phyloP scores from a whole-genome alignment of 2,888 invertebrate genomes.

The Agonopterix heracliana region DNA sequence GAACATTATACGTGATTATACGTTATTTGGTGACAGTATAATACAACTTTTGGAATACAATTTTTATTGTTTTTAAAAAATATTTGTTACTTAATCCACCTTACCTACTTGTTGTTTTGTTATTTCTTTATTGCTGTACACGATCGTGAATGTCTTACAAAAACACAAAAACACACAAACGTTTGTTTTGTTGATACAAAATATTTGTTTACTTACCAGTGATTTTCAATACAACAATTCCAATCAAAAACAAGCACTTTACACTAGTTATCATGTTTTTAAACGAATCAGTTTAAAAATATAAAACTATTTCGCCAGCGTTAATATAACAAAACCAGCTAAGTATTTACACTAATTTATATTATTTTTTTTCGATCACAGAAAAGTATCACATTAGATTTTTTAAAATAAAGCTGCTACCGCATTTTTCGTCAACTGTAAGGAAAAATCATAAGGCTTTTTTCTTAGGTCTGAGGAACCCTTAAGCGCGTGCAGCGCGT shows the following conservation, averaged over 20 bases:
- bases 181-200: too few species aligned
- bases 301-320: not conserved
- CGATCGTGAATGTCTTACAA: too few species aligned
- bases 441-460: not conserved
- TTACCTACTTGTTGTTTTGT: too few species aligned
- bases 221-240: slow-evolving; percentile 53
- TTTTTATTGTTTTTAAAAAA: too few species aligned
- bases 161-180: too few species aligned
- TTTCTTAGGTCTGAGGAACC: slow-evolving; percentile 9
- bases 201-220: slow-evolving; percentile 39
- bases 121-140: too few species aligned
- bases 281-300: not conserved
- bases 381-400: not conserved
- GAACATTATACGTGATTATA: too few species aligned
- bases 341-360: too few species aligned
- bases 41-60: too few species aligned
- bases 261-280: slow-evolving; percentile 47
- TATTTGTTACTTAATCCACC: too few species aligned
- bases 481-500: slow-evolving; percentile 36
- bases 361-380: not conserved
- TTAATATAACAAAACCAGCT: not conserved
- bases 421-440: slow-evolving; percentile 8
- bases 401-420: slow-evolving; percentile 5
- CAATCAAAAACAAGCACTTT: slow-evolving; percentile 60
- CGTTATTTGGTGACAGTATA: too few species aligned